Base-by-base conservation (phyloP, 2,888 invertebrate genomes). In the Steinernema carpocapsae region DNA sequence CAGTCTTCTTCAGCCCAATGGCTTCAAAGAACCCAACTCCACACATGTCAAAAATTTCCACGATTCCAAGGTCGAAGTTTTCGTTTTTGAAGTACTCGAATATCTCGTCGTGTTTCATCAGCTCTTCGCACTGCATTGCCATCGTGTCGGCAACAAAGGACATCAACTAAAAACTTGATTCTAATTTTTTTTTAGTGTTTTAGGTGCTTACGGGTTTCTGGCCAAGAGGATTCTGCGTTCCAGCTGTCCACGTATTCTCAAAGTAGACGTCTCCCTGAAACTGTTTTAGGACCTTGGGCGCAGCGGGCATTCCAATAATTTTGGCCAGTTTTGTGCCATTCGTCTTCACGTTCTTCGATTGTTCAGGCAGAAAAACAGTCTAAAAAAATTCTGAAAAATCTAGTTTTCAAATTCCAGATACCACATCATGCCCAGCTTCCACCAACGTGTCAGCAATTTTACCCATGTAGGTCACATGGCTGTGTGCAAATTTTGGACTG, bases 81-180 rank as follows among this genome's bases (percentile, higher is more conserved):
- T 64, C n/a, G 7, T 17, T 14, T 1, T 32, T 26, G 37, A 64
- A 64, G 1, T 64, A n/a, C 14, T 64, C 64, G 32, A 64, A 32
- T 29, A 64, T 42, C 37, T 64, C 42, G 17, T 64, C 64, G 64
- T 42, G 64, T 17, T 64, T 42, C 64, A 64, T n/a, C 6, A 64
- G 42, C n/a, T 64, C 64, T 64, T 32, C 32, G n/a, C 64, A 64
- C 42, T 52, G 52, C 52, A 52, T 32, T 32, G 64, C 64, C 42
- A 37, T 64, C 64, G 64, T 64, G 19, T 64, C 32, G 32, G 64
- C 64, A 1, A 42, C 64, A n/a, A 64, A 52, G 52, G 22, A 22
- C 52, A 52, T 52, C 19, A 52, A 22, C 22, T 37, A 37, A 37
- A 37, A 37, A 6, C 4, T 37, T 10, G n/a, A n/a, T n/a, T n/a